Base-by-base conservation (phyloP, 1,140 invertebrate genomes). In the Semibalanus balanoides region DNA sequence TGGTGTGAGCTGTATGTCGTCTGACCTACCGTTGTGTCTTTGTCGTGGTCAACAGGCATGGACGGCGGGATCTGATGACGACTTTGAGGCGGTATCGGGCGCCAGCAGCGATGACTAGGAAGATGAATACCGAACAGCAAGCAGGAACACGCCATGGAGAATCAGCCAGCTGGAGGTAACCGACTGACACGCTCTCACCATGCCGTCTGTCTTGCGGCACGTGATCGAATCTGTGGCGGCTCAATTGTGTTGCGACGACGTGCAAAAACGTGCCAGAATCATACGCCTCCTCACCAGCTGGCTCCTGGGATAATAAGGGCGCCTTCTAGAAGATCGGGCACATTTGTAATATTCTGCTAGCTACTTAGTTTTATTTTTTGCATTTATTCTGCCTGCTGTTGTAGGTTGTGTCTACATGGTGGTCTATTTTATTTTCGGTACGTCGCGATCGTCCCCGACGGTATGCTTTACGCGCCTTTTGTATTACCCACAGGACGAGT, bases 51-150 rank as follows among this genome's bases (percentile, higher is more conserved):
- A 64, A 19, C 7, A 64, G 7, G 35, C 35, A 17, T 64, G 7
- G 9, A 19, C 51, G 14, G 51, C 22, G 51, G 22, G 22, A 0
- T 80, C 78, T 76, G 87, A 89, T 82, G 84, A 83, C 28, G 90
- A 91, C 82, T 92, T 90, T 80, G 85, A 89, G 76, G 88, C 87
- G n/a, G 79, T 80, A 78, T 87, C 89, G 76, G 85, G 85, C 51
- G 51, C 51, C 77, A 90, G 89, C n/a, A 88, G 89, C 75, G 94
- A 97, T 85, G 90, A 93, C 83, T 94, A 97, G 85, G 90, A n/a
- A 91, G 80, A 96, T 94, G 11, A 92, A 96, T 78, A 90, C 90
- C 81, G 91, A n/a, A 94, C 88, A 87, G 73, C n/a, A 86, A 88
- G 79, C 82, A 88, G 27, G 90, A 95, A 85, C 88, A 93, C 83